Percentiles rank a stretch among this genome's conserved stretches.
Evolutionary conservation across 2,797 vertebrate genomes (phyloP).

Genomic region (Anguilla marmorata): DNA sequence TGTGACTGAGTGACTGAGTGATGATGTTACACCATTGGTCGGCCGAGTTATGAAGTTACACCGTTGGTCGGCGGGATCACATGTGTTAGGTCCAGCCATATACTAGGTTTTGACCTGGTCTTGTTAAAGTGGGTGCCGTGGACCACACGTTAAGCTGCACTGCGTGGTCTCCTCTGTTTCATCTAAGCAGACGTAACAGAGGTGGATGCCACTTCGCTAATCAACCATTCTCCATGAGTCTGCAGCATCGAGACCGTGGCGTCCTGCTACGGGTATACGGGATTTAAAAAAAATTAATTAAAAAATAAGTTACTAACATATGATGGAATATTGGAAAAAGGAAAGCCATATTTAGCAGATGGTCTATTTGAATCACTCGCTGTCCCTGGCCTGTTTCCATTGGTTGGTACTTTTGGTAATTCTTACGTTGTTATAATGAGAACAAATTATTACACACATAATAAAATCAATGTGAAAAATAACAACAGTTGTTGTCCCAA

Average conservation of each 20-base stretch:
- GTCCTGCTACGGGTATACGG: conserved; percentile 58
- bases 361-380: background rate
- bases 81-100: too few relatives aligned
- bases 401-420: background rate
- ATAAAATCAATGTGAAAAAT: background rate
- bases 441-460: conserved; percentile 1
- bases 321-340: conserved; percentile 43
- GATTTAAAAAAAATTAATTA: conserved; percentile 45
- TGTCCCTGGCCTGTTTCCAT: background rate
- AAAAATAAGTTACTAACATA: conserved; percentile 52
- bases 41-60: too few relatives aligned
- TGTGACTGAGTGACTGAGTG: too few relatives aligned
- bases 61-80: too few relatives aligned
- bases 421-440: background rate
- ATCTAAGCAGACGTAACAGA: conserved; percentile 50
- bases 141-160: conserved; percentile 35
- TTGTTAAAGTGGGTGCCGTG: conserved; percentile 34
- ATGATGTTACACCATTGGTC: too few relatives aligned
- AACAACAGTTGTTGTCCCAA: background rate
- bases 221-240: conserved; percentile 64
- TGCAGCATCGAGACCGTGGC: conserved; percentile 60
- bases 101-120: too few relatives aligned
- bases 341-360: conserved; percentile 52
- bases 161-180: conserved; percentile 28
- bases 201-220: conserved; percentile 61